Evolutionary conservation across 2,113 vertebrate species (phyloP), one percentile per base, ranked within the genome.

Genomic region (Amazona vittata): DNA sequence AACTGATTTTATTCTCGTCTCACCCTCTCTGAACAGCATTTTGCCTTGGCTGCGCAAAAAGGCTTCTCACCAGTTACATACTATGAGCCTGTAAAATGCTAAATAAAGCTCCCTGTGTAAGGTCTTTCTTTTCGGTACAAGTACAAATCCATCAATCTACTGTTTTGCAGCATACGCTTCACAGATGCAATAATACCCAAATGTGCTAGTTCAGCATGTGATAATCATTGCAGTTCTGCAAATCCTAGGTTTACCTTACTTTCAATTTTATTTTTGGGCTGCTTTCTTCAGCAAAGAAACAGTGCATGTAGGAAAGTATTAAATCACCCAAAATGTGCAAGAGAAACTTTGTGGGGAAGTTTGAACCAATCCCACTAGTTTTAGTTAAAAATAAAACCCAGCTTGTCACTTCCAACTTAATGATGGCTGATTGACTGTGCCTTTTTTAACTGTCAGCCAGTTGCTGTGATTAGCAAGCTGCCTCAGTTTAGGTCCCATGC

Each of bases 351-450:
- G 21, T 73, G 69, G 26, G 18, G 25, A 91, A 64, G 31, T 68
- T 94, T 57, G 70, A 50, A 46, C 19, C 12, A 83, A 91, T 95
- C 52, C 15, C n/a, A 35, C 44, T 69, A 35, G 41, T 95, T 94
- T 53, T 44, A 74, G 91, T 85, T 94, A 83, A 95, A 95, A 96
- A 96, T 91, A 94, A 91, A 70, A 25, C 67, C 15, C 15, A 67
- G 31, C 49, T 43, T 93, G 82, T 90, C 94, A 93, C 41, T 88
- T 86, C 53, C 63, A 90, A 7, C 78, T 82, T 91, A 43, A 57
- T 88, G 81, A 83, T 80, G 53, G 65, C 78, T 90, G 88, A 89
- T 86, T 81, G 88, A 90, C 73, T 86, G 33, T 85, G 67, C 49
- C 73, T 87, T 84, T 95, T 83, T 84, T 73, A 90, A 92, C 86